Percentiles rank a stretch among this genome's conserved stretches.
Conservation (phyloP, 2,888 invertebrate genomes). For the Stenchaetothrips biformis region DNA sequence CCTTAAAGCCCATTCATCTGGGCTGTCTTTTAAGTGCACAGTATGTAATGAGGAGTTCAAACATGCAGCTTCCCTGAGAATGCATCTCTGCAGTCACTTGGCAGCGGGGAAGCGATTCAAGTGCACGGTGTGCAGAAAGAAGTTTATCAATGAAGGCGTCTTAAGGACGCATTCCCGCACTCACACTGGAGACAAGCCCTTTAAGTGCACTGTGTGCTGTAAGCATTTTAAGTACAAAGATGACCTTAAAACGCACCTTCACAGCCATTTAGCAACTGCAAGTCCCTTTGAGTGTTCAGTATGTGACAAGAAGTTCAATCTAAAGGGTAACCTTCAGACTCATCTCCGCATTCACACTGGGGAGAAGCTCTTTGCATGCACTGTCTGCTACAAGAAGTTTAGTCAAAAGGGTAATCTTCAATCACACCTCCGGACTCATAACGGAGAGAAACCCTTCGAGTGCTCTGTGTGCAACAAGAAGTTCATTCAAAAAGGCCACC, state of each 20-base stretch:
- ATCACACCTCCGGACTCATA: not conserved
- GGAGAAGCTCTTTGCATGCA: not conserved
- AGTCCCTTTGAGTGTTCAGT: not conserved
- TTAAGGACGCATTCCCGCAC: not conserved
- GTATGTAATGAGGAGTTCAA: too few relatives aligned
- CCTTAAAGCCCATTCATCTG: too few relatives aligned
- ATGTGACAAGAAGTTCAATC: not conserved
- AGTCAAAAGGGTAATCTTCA: not conserved
- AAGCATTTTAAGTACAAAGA: not conserved
- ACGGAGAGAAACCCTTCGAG: not conserved
- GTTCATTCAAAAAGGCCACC: not conserved
- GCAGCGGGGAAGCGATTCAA: too few relatives aligned
- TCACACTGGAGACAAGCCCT: not conserved
- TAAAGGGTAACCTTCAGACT: not conserved
- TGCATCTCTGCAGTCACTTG: too few relatives aligned
- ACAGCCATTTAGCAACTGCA: too few relatives aligned
- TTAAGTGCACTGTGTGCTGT: not conserved
- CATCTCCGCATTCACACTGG: not conserved
- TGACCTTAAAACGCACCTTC: not conserved
- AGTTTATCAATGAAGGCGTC: not conserved
- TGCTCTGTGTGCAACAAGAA: too few relatives aligned
- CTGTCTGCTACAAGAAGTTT: conserved; percentile 2
- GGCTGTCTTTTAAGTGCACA: too few relatives aligned
- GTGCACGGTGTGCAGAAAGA: not conserved
- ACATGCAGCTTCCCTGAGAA: too few relatives aligned